Percentiles rank a stretch among this genome's conserved stretches.
These are phyloP conservation scores for Etheostoma cragini DNA, from an alignment of 2,113 vertebrate genomes.

Conservation along the genomic window DNA sequence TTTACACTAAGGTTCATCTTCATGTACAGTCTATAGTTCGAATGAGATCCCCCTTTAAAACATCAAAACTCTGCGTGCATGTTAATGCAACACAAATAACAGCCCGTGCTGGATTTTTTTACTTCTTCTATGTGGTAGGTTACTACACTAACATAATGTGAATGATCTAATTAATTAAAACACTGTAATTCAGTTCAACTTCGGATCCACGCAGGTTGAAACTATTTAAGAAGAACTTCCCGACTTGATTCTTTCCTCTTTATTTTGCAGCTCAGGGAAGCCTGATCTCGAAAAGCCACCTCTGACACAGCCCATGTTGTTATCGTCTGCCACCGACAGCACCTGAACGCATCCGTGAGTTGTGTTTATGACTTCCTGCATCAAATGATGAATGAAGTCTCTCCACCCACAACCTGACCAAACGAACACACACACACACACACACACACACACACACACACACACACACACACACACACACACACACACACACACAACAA, in stretches of 20 bases:
- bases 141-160: background rate
- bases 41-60: background rate
- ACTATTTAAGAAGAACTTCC: background rate
- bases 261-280: slow-evolving; percentile 6
- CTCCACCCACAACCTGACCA: background rate
- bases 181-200: background rate
- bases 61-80: background rate
- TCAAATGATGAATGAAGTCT: slow-evolving; percentile 37
- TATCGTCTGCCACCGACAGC: background rate
- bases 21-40: background rate
- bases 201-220: background rate
- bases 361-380: slow-evolving; percentile 64
- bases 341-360: slow-evolving; percentile 56
- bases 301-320: background rate
- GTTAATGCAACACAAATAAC: background rate
- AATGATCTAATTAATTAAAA: background rate
- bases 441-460: background rate
- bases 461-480: slow-evolving; percentile 1
- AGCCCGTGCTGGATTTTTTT: background rate
- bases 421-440: slow-evolving; percentile 14
- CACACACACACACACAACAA: background rate
- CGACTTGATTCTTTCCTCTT: background rate
- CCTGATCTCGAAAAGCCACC: background rate
- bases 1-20: background rate
- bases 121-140: background rate